These are phyloP conservation scores for Phrynocephalus forsythii DNA, from an alignment of 2,797 vertebrate genomes.

Conservation along the genomic window DNA sequence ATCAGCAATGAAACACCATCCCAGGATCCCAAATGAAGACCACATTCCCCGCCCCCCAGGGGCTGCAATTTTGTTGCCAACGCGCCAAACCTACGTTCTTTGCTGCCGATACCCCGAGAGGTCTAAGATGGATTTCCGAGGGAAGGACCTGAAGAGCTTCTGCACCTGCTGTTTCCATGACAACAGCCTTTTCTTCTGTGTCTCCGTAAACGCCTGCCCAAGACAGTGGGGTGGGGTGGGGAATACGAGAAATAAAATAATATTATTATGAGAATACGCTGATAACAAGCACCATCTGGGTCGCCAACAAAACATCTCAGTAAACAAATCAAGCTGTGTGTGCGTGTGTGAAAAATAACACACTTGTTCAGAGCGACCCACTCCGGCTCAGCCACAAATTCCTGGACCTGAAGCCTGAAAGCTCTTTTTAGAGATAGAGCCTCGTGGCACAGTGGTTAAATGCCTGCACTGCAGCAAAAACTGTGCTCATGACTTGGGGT, in stretches of 20 bases:
- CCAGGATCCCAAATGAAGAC: not conserved
- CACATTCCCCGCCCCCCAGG: rapidly evolving
- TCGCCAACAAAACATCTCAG: not conserved
- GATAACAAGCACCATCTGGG: conserved; percentile 15
- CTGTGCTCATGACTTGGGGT: too few species aligned
- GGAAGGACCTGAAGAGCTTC: conserved; percentile 97
- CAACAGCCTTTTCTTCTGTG: conserved; percentile 98
- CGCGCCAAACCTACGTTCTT: conserved; percentile 84
- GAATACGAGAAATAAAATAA: not conserved
- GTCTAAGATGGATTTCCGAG: conserved; percentile 96
- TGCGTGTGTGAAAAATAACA: not conserved
- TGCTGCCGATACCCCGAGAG: conserved; percentile 92
- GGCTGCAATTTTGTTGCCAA: not conserved
- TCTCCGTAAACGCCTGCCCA: conserved; percentile 93
- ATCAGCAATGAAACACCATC: not conserved
- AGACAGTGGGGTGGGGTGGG: conserved; percentile 20
- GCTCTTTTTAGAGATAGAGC: too few species aligned
- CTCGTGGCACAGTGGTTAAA: too few species aligned
- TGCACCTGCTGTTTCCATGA: conserved; percentile 99
- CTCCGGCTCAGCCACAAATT: not conserved
- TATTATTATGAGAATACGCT: conserved; percentile 18
- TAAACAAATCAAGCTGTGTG: not conserved
- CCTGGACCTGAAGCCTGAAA: not conserved
- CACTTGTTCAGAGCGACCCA: conserved; percentile 30
- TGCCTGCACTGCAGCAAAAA: too few species aligned